Evolutionary conservation across 2,113 vertebrate species (phyloP).

Genomic region (Balaeniceps rex): DNA sequence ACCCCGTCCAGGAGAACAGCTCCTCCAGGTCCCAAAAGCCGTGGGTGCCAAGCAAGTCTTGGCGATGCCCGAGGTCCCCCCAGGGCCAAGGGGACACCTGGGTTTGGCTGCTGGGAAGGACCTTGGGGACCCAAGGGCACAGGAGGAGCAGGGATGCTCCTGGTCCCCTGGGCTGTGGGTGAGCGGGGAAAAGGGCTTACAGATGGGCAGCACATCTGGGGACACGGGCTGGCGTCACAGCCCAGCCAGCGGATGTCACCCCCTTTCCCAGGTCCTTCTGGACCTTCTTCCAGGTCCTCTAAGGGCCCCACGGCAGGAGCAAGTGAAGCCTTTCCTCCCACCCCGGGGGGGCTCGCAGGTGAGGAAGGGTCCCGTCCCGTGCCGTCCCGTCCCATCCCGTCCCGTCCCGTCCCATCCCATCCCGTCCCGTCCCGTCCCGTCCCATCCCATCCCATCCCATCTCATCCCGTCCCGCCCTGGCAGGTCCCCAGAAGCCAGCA

Average conservation of each 20-base stretch:
- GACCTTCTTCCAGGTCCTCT: background rate
- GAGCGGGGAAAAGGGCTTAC: background rate
- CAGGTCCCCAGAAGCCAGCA: background rate
- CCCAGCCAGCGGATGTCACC: background rate
- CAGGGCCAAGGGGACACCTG: background rate
- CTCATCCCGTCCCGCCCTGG: background rate
- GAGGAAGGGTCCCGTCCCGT: background rate
- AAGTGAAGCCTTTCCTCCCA: background rate
- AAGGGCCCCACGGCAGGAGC: background rate
- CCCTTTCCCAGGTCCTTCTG: background rate
- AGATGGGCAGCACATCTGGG: background rate
- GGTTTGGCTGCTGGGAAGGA: background rate
- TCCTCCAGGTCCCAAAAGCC: background rate
- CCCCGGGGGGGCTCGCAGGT: rapidly evolving
- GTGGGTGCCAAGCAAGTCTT: background rate
- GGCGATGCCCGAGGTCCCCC: background rate
- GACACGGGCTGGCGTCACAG: background rate
- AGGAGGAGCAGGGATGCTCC: background rate
- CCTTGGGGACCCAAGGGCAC: rapidly evolving
- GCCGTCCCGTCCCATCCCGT: too few relatives aligned
- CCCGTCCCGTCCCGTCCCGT: background rate
- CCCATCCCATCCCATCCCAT: too few relatives aligned
- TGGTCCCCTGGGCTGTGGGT: background rate
- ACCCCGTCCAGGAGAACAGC: background rate
- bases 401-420: too few relatives aligned